Evolutionary conservation across 2,113 vertebrate species (phyloP), one percentile per base, ranked within the genome.

Genomic region (Eolophus roseicapilla): DNA sequence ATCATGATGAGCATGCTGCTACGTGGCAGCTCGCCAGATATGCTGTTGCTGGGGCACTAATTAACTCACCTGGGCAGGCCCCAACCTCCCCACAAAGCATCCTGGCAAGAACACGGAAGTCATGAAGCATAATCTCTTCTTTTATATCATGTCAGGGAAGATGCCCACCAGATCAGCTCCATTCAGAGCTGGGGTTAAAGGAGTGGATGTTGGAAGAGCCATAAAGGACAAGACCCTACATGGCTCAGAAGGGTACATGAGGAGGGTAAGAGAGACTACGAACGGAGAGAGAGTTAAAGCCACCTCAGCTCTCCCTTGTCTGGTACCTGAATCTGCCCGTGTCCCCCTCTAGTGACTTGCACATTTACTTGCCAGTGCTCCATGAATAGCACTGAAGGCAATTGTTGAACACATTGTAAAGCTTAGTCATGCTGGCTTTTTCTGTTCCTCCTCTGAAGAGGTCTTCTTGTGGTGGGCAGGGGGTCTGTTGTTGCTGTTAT

Each of bases 11-110:
- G 49, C 11, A 0, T 33, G 37, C 37, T 52, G 53, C 44, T 75
- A 41, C 7, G 28, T 50, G 87, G 95, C 80, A 33, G 43, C 70
- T 86, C 5, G 20, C 92, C 57, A 53, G 69, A 11, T 43, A 50
- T 81, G 76, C 73, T 52, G 31, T 95, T 83, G 67, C 92, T 81
- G 4, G 39, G 31, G 47, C 33, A n/a, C 55, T 93, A 64, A 91
- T 92, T 95, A 90, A 88, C 89, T 95, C 90, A 96, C 88, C 94
- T 96, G 81, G 95, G 78, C 88, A 96, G 87, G 82, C 57, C 67
- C 47, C 86, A 93, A 1, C 7, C 27, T 57, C n/a, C 9, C 35
- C 1, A 11, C 41, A 77, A 19, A 85, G 76, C 37, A 70, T 57
- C 24, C 69, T 79, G 62, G 64, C 73, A 90, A 96, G 70, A 41